A percentile compares a stretch with the other conserved stretches of the same genome.
phyloP scores from a whole-genome alignment of 1,140 invertebrate genomes.

The Heliconius hermathena region DNA sequence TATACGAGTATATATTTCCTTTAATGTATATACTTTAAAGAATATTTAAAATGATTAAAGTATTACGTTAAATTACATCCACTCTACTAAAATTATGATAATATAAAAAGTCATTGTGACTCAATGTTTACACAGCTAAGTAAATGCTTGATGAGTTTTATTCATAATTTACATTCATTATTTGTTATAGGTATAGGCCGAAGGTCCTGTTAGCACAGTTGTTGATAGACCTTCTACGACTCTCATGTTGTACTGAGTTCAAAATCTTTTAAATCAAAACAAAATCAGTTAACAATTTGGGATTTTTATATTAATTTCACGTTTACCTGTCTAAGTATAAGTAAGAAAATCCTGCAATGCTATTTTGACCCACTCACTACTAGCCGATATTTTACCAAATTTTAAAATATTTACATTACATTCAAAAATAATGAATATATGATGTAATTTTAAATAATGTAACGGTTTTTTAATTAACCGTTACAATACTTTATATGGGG shows the following conservation, averaged over 20 bases:
- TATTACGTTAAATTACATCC: background rate
- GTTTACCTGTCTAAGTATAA: no score
- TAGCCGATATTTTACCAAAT: no score
- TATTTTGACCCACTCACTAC: no score
- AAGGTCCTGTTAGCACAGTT: background rate
- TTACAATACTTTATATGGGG: no score
- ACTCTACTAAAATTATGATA: background rate
- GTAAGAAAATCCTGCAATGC: no score
- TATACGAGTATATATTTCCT: background rate
- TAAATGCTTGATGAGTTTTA: constrained; percentile 21
- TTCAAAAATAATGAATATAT: no score
- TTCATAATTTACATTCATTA: constrained; percentile 14
- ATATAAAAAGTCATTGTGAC: constrained; percentile 12
- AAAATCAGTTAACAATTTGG: no score
- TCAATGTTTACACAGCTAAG: constrained; percentile 20
- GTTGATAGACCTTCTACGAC: background rate
- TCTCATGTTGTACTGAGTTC: background rate
- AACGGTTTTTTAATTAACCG: no score
- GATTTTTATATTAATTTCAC: background rate
- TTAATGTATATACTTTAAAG: background rate
- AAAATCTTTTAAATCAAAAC: background rate
- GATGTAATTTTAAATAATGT: no score
- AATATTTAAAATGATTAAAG: background rate
- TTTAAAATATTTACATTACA: no score
- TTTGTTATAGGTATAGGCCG: background rate